phyloP scores from a whole-genome alignment of 2,888 invertebrate genomes.

The Nebria salina region DNA sequence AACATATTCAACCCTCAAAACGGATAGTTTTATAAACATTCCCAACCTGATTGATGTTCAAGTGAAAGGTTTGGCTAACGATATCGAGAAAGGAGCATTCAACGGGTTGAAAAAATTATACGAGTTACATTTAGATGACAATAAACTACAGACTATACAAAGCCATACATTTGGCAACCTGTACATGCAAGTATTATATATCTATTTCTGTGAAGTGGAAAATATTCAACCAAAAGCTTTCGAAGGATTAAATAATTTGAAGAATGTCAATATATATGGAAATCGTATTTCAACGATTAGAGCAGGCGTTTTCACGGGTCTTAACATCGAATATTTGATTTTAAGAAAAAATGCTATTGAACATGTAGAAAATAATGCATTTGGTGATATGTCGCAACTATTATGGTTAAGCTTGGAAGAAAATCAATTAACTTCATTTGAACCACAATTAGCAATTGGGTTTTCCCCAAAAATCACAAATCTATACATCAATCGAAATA shows the following conservation, averaged over 20 bases:
- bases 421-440: slow-evolving; percentile 27
- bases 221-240: slow-evolving; percentile 24
- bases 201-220: slow-evolving; percentile 36
- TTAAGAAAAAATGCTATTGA: slow-evolving; percentile 33
- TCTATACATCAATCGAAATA: slow-evolving; percentile 39
- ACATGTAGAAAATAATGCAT: slow-evolving; percentile 25
- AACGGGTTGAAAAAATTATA: slow-evolving; percentile 26
- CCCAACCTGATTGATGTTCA: slow-evolving; percentile 32
- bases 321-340: slow-evolving; percentile 18
- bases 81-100: slow-evolving; percentile 19
- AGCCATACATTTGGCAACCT: slow-evolving; percentile 26
- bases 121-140: slow-evolving; percentile 39
- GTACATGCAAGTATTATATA: slow-evolving; percentile 3
- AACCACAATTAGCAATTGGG: slow-evolving; percentile 31
- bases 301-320: slow-evolving; percentile 26
- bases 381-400: slow-evolving; percentile 34
- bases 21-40: slow-evolving; percentile 3
- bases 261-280: slow-evolving; percentile 16
- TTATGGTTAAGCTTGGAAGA: slow-evolving; percentile 28
- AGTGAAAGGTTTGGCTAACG: slow-evolving; percentile 29
- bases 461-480: slow-evolving; percentile 28
- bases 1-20: neutral
- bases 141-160: slow-evolving; percentile 24
- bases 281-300: slow-evolving; percentile 28
- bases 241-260: slow-evolving; percentile 16